Percentiles rank a stretch among this genome's conserved stretches.
Evolutionary conservation across 2,888 invertebrate genomes (phyloP).

Genomic region (Theretra japonica): DNA sequence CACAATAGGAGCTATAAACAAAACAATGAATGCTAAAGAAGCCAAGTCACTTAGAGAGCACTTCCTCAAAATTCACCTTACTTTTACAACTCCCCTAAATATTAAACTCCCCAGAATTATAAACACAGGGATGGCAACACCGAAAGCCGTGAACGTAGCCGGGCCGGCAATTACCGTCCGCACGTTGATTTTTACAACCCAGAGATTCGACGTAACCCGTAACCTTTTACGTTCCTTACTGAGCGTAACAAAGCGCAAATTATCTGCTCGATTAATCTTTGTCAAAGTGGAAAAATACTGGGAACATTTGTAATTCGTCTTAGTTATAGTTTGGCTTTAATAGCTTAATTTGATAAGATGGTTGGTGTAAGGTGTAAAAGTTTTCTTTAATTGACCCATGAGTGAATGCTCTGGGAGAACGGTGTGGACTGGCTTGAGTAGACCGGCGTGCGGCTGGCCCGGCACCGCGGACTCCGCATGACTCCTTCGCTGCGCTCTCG

Average conservation of each 20-base stretch:
- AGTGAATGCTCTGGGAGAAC: no score
- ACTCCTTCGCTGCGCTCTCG: no score
- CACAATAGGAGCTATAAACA: no score
- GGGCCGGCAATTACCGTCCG: neutral
- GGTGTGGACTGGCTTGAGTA: no score
- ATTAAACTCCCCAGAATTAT: neutral
- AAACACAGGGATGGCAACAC: neutral
- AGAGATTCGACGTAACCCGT: neutral
- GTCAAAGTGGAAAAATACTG: neutral
- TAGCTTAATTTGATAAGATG: neutral
- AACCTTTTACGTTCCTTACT: slow-evolving; percentile 5
- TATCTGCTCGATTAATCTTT: slow-evolving; percentile 28
- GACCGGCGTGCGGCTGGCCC: no score
- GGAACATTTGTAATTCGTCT: neutral
- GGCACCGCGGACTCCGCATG: no score
- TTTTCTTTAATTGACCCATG: no score
- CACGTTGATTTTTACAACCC: slow-evolving; percentile 2
- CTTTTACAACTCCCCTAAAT: no score
- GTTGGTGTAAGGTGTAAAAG: no score
- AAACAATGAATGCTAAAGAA: no score
- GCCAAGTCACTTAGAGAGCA: no score
- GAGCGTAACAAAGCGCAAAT: slow-evolving; percentile 17
- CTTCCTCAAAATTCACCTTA: no score
- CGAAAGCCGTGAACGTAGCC: neutral
- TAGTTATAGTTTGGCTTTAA: neutral